Conservation (phyloP, 2,797 vertebrate species). For the Spheniscus humboldti region DNA sequence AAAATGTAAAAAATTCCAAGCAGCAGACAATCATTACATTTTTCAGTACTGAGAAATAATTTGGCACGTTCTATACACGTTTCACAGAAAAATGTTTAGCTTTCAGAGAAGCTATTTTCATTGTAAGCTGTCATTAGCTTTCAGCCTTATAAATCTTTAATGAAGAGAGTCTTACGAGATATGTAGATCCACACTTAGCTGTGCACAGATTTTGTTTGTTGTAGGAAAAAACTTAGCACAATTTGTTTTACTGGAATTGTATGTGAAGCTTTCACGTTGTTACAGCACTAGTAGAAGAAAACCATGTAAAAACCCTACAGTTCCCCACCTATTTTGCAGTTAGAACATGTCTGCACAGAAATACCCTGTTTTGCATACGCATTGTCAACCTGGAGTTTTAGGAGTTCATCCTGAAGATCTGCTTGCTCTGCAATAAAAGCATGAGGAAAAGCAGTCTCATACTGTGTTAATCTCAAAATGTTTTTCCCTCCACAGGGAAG, state of each 20-base stretch:
- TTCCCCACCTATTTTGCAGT: not conserved
- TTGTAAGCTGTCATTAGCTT: not conserved
- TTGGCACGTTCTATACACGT: not conserved
- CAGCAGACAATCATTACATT: not conserved
- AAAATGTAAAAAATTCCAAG: not conserved
- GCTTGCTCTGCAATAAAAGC: not conserved
- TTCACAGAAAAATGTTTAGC: not conserved
- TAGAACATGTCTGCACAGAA: not conserved
- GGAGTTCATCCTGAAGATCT: not conserved
- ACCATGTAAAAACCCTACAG: rapidly evolving
- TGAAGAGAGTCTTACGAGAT: not conserved
- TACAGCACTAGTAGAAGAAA: not conserved
- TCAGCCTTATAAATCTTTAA: not conserved
- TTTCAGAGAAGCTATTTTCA: not conserved
- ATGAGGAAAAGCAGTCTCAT: not conserved
- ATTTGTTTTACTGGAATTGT: not conserved
- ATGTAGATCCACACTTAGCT: rapidly evolving
- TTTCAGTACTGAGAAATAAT: not conserved
- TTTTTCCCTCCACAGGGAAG: not conserved
- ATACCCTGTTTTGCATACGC: not conserved
- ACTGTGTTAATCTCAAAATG: not conserved
- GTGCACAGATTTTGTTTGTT: not conserved
- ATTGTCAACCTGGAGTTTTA: not conserved
- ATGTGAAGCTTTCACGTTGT: not conserved
- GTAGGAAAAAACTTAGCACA: not conserved